Evolutionary conservation across 2,888 invertebrate species (phyloP).

Genomic region (Siphlonurus alternatus): DNA sequence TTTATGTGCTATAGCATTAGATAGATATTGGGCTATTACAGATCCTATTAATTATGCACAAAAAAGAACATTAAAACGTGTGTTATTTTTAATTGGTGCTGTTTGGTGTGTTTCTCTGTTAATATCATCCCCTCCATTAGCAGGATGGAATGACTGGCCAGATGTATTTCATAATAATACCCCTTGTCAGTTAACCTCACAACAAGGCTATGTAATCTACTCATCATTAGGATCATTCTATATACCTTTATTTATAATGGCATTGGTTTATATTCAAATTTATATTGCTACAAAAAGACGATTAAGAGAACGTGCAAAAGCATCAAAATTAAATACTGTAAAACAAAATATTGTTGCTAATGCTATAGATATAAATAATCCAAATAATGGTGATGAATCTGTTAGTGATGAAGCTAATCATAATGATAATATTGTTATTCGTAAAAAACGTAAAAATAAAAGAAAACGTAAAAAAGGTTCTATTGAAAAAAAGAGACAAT

Average conservation of each 20-base stretch:
- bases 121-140: conserved; percentile 77
- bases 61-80: conserved; percentile 72
- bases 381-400: neutral
- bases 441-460: neutral
- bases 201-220: conserved; percentile 81
- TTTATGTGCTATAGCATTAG: conserved; percentile 84
- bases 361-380: neutral
- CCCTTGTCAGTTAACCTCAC: conserved; percentile 68
- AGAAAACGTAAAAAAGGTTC: conserved; percentile 21
- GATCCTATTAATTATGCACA: conserved; percentile 90
- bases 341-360: neutral
- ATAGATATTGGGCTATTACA: conserved; percentile 88
- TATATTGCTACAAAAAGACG: conserved; percentile 81
- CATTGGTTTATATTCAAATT: conserved; percentile 90
- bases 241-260: conserved; percentile 87
- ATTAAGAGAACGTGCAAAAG: conserved; percentile 64
- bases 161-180: conserved; percentile 52
- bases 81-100: conserved; percentile 66
- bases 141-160: conserved; percentile 94
- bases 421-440: neutral
- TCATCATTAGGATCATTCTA: conserved; percentile 89
- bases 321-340: conserved; percentile 55
- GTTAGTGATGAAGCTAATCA: conserved; percentile 1
- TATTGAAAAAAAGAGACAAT: conserved; percentile 17
- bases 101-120: conserved; percentile 74